Conservation (phyloP, 2,888 invertebrate species). For the Synergus laeviventris region DNA sequence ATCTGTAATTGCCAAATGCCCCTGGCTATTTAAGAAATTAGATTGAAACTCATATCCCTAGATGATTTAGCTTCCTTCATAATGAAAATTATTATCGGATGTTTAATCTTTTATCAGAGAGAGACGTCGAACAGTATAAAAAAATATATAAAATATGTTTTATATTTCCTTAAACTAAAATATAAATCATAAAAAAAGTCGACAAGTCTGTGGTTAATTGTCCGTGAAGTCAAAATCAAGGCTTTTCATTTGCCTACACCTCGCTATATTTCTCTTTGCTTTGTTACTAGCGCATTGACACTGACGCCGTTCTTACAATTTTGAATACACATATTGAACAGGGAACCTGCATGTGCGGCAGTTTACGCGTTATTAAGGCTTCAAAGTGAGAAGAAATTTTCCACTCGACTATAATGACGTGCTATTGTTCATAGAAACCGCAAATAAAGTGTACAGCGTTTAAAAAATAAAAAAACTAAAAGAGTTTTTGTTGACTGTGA, state of each 20-base stretch:
- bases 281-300: conserved; percentile 12
- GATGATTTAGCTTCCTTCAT: neutral
- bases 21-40: conserved; percentile 10
- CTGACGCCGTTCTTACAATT: conserved; percentile 14
- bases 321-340: conserved; percentile 21
- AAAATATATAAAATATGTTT: too few species aligned
- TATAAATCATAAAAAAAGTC: neutral
- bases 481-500: conserved; percentile 19
- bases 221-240: neutral
- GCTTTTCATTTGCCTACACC: neutral
- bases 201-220: neutral
- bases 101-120: neutral
- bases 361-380: conserved; percentile 34
- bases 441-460: conserved; percentile 22
- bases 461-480: conserved; percentile 25
- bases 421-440: conserved; percentile 22
- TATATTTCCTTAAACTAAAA: neutral
- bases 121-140: too few species aligned
- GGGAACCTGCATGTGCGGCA: conserved; percentile 19
- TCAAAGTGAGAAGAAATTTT: conserved; percentile 36
- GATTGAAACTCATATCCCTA: neutral
- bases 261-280: neutral
- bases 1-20: conserved; percentile 37
- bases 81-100: neutral
- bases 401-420: conserved; percentile 33